Base-by-base conservation (phyloP, 2,797 vertebrate genomes). In the Sylvia borin region DNA sequence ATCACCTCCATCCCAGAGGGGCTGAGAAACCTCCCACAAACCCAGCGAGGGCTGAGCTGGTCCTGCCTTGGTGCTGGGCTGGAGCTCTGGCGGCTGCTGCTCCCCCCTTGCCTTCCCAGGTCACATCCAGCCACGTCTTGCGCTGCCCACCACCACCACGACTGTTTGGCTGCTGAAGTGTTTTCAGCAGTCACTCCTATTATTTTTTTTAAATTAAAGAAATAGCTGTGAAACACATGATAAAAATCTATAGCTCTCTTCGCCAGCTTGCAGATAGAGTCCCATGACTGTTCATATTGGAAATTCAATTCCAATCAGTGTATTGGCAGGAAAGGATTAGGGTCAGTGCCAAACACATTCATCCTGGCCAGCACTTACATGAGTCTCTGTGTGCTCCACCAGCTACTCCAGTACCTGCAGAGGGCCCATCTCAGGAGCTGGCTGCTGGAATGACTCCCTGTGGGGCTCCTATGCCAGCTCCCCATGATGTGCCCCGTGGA, bases 251-350 rank as follows among this genome's bases (percentile, higher is more conserved):
- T 53, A 74, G 66, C 83, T 92, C 62, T 94, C 85, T 61, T 71
- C 8, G 27, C 61, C 13, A 43, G 85, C 61, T 92, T 79, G 55
- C 21, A 18, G 76, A 58, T 55, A 83, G 90, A 93, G 87, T 77
- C 74, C 86, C 85, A 50, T 1, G 4, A 84, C 66, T 51, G 71
- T 71, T 95, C 83, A 40, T 78, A 70, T 82, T 92, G 90, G 91
- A 93, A 94, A 91, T 73, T 87, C 95, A 88, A 85, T 95, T 95
- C 88, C 83, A 89, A 93, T 93, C 93, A 95, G 51, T 4, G 48
- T 75, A 87, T 88, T 86, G 92, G 88, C 92, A 93, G 73, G 88
- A 89, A 95, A 89, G 85, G 61, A 87, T 87, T 76, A 74, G 40
- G 42, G 87, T 43, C 9, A 2, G 64, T 83, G 90, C 95, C 96